Base-by-base conservation (phyloP, 2,797 vertebrate genomes). In the Chiloscyllium punctatum region DNA sequence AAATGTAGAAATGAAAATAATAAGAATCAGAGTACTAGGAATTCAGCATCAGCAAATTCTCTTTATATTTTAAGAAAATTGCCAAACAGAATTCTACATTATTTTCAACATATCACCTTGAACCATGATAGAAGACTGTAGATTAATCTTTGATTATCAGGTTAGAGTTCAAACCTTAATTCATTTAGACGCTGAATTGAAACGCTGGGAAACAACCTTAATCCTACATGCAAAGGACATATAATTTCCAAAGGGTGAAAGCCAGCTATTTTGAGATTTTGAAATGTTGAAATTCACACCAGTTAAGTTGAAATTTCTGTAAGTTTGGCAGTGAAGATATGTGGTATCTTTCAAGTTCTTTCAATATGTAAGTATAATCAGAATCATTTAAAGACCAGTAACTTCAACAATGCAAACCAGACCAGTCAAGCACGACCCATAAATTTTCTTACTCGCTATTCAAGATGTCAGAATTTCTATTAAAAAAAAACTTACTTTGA, bases 71-170 rank as follows among this genome's bases (percentile, higher is more conserved):
- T 33, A n/a, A 91, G 91, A 71, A 69, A 94, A 68, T 37, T 66
- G 57, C 8, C 33, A 11, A 21, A 91, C 37, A 94, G 18, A 94
- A 33, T 42, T 48, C 23, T 71, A 25, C 11, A 51, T 77, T 74
- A 53, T 74, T 51, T 91, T 92, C 66, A 23, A n/a, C 66, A 37
- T 68, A 92, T 92, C 57, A 77, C 53, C 71, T 77, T n/a, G 94
- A 95, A 74, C 7, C 30, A 72, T 74, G 42, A 74, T 42, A 51
- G 48, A 94, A 53, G 94, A 74, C 94, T 33, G 16, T 11, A 57
- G 30, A 74, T 95, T 53, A 74, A 95, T 57, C 25, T 33, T 95
- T 95, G 90, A 92, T 92, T 92, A 66, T 92, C 90, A 92, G n/a
- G 21, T 92, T 69, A 42, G n/a, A 92, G n/a, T 42, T 42, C 90